Evolutionary conservation across 2,113 vertebrate species (phyloP), one percentile per base, ranked within the genome.

Genomic region (Anser brachyrhynchus): DNA sequence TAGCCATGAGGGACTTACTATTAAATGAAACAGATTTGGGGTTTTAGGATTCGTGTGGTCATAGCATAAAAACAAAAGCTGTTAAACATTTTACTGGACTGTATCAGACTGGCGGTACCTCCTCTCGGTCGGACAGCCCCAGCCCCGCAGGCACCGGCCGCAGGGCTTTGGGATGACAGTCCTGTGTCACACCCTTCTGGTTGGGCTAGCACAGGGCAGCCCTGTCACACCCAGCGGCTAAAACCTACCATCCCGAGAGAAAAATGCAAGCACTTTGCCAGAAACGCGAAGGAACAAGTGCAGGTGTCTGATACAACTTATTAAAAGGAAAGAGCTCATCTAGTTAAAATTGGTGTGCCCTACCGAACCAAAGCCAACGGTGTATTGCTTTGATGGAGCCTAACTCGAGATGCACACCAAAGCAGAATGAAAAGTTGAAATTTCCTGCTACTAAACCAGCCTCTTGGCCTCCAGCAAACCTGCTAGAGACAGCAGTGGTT

Each of bases 1-100:
- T 79, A 97, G 96, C 90, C 95, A 84, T 51, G 57, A 78, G 96
- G 64, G 82, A 84, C 92, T 92, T 90, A 18, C 84, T 76, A 80
- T 12, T 51, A 80, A 39, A 43, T 21, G 54, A 6, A 75, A 33
- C 89, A 59, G 66, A 75, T 70, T 82, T 20, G 83, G 77, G 58
- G 95, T 66, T 84, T 91, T 67, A 82, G 87, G 64, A 31, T 87
- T 49, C 35, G 5, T 52, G 71, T 3, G 93, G 78, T 64, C 91
- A 54, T 1, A 54, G 18, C 61, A 58, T 11, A 8, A 84, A 84
- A 89, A 74, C 80, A 28, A 86, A 72, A 92, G 15, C 69, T 37
- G 89, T 70, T 75, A 43, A 33, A 4, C 10, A 22, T 28, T 59
- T 26, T 3, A 31, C 29, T 22, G 39, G 58, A 37, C 58, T 2